phyloP scores from a whole-genome alignment of 2,113 vertebrate species.

The Hippopotamus amphibius region DNA sequence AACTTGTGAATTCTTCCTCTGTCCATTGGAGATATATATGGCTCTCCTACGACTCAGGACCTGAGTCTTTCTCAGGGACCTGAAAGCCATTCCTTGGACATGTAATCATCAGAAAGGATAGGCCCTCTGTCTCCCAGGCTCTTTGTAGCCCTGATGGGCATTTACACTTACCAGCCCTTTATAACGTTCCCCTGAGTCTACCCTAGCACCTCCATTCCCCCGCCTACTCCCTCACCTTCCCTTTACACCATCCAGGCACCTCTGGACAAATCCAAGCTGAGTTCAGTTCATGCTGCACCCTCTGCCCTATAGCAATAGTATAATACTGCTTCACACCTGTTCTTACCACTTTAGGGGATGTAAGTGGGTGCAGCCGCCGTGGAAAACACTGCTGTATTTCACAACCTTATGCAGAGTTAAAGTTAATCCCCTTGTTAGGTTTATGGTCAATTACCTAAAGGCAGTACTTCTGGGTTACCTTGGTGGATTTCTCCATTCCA shows the following conservation, averaged over 20 bases:
- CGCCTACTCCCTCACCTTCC: not conserved
- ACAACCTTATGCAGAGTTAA: not conserved
- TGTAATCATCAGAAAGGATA: not conserved
- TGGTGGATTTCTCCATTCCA: not conserved
- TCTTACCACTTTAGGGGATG: not conserved
- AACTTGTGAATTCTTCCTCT: not conserved
- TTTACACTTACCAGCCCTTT: not conserved
- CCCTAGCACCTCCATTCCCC: no score
- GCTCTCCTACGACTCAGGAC: not conserved
- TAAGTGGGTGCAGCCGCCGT: not conserved
- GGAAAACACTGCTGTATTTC: not conserved
- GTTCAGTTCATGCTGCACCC: not conserved
- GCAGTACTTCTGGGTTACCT: not conserved
- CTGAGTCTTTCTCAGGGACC: not conserved
- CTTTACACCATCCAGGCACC: not conserved
- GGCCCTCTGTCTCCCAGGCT: not conserved
- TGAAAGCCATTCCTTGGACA: constrained; percentile 9
- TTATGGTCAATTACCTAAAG: not conserved
- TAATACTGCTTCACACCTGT: not conserved
- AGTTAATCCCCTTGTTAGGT: not conserved
- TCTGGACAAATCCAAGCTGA: not conserved
- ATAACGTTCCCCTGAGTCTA: not conserved
- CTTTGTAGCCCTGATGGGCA: not conserved
- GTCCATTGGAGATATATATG: not conserved
- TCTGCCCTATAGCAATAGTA: not conserved